Base-by-base conservation (phyloP, 2,888 invertebrate species). In the Aleiodes testaceus region DNA sequence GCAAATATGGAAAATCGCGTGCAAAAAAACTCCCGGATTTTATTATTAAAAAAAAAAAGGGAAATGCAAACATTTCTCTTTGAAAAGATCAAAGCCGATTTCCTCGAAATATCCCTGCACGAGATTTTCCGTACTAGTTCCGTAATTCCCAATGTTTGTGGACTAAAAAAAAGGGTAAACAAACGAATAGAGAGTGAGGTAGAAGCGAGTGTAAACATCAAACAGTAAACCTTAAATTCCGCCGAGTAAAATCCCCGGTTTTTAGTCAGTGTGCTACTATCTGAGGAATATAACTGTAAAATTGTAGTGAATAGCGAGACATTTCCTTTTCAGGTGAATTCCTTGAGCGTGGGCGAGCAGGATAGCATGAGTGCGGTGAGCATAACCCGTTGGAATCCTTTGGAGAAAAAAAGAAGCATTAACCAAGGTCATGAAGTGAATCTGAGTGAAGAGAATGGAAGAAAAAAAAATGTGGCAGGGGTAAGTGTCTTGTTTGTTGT, bases 241-340 rank as follows among this genome's bases (percentile, higher is more conserved):
- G 9, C 6, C 36, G 9, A 7, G 1, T 9, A 36, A 36, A 36
- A 36, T 36, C 11, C 9, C 9, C 7, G 63, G 53, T 66, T 69
- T 53, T 50, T 26, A 16, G 36, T 49, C 50, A 14, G 50, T 61
- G 30, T 30, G 2, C 3, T n/a, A 5, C 45, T 14, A 45, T n/a
- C n/a, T 3, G 9, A 45, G 14, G 55, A 30, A 59, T 36, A 59
- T 36, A 36, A 53, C 12, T 53, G 53, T 53, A 11, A 22, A 53
- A 20, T 20, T 22, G 22, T 53, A 20, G n/a, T 53, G 50, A 50
- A 47, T 73, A 77, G 77, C 78, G 77, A 75, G 79, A 79, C 79
- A 84, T 84, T 84, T 84, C 83, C 83, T 84, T 84, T 84, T 84
- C 84, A 84, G 83, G 83, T 84, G 82, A 84, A 84, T 83, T 83